Evolutionary conservation across 2,797 vertebrate genomes (phyloP), one percentile per base, ranked within the genome.

Genomic region (Siniperca scherzeri): DNA sequence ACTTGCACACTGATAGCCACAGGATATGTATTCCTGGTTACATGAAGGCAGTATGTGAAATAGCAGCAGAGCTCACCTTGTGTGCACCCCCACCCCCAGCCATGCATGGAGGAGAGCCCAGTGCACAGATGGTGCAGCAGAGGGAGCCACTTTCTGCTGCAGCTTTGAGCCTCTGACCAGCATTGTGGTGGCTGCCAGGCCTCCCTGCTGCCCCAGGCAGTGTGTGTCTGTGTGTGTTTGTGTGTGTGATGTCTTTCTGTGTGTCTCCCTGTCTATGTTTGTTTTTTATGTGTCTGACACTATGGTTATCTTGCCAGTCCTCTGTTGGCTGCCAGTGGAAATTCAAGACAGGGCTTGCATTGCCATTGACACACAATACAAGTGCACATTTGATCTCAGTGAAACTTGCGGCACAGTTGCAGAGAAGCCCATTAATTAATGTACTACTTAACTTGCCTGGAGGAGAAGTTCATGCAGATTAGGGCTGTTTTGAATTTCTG

Each of bases 101-200:
- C 44, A 25, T 76, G 78, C 71, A 61, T 83, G 87, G 91, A 91
- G 80, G 17, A 66, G 75, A 84, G 86, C 90, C 89, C 70, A 46
- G 82, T 92, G 92, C 93, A 81, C 95, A 93, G 93, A 92, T 90
- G 91, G 92, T 88, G 91, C 94, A 94, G 94, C 94, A 96, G 96
- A 95, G 96, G 95, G 95, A 94, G 94, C 94, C 93, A 91, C 84
- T 91, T 82, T 87, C 87, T 92, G 78, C 91, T 90, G 75, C 84
- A 69, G 86, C 88, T 85, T 75, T 82, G 86, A 91, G 89, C 76
- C 83, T 88, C 75, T 89, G 91, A 90, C 87, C 88, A 82, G 73
- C 81, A 59, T 78, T 62, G 76, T 79, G 74, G 44, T 76, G 69
- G 80, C 86, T 93, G 91, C 90, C 88, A 91, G 91, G 92, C 88